These are phyloP conservation scores for Syrista parreyssii DNA, from an alignment of 2,888 invertebrate species.

Conservation along the genomic window DNA sequence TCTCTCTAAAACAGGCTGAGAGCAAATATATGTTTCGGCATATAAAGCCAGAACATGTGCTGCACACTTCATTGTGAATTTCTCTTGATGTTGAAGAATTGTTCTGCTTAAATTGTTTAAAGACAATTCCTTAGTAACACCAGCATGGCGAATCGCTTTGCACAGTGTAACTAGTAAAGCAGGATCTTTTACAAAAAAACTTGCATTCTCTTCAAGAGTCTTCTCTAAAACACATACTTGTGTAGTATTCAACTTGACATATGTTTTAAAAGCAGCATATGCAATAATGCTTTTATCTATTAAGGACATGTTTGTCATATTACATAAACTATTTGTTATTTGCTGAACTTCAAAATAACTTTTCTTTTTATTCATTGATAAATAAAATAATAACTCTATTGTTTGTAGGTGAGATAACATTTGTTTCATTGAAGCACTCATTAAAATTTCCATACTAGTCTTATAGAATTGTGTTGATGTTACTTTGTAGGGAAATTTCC, in stretches of 20 bases:
- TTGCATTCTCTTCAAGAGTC: constrained; percentile 57
- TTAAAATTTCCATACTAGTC: constrained; percentile 22
- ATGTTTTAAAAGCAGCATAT: constrained; percentile 28
- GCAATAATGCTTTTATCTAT: constrained; percentile 33
- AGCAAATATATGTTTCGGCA: constrained; percentile 61
- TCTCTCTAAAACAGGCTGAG: constrained; percentile 51
- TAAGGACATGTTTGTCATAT: constrained; percentile 23
- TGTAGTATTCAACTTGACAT: constrained; percentile 17
- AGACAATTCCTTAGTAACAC: constrained; percentile 58
- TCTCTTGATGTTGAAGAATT: constrained; percentile 58
- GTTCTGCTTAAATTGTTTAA: constrained; percentile 58
- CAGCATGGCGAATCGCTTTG: constrained; percentile 63
- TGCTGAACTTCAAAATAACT: constrained; percentile 8
- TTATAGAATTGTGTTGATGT: constrained; percentile 20
- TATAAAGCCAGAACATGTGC: constrained; percentile 65
- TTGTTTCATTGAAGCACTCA: constrained; percentile 9
- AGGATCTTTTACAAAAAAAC: constrained; percentile 57
- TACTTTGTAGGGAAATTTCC: constrained; percentile 9
- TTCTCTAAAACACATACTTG: constrained; percentile 28
- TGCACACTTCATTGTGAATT: constrained; percentile 58
- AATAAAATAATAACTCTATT: constrained; percentile 32
- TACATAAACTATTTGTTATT: constrained; percentile 26
- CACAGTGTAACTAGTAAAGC: constrained; percentile 62
- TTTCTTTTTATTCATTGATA: constrained; percentile 22
- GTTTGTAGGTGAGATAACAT: constrained; percentile 17